These are phyloP conservation scores for Caenorhabditis sp. DNA, from an alignment of 2,888 invertebrate species.

Conservation along the genomic window DNA sequence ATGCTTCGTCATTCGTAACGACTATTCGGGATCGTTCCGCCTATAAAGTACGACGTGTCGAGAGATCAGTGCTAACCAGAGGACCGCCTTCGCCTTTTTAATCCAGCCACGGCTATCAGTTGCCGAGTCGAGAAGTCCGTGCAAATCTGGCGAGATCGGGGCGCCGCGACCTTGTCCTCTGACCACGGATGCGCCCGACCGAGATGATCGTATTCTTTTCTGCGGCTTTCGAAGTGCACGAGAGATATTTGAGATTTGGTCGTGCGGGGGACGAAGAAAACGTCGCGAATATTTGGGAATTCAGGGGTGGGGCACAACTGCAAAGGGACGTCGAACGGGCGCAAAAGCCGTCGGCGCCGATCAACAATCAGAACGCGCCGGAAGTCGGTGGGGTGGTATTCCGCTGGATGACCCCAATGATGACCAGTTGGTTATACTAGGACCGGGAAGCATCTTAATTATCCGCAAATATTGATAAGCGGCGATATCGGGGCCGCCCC, in stretches of 20 bases:
- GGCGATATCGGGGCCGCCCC: background rate
- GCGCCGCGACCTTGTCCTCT: slow-evolving; percentile 51
- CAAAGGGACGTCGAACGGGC: slow-evolving; percentile 1
- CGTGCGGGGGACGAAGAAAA: slow-evolving; percentile 1
- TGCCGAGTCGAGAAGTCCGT: too few species aligned
- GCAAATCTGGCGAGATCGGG: slow-evolving; percentile 31
- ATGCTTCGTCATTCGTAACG: slow-evolving; percentile 47
- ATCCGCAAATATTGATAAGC: slow-evolving; percentile 14
- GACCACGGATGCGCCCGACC: slow-evolving; percentile 46
- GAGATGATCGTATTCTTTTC: slow-evolving; percentile 41
- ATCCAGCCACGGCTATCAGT: too few species aligned
- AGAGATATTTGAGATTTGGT: slow-evolving; percentile 45
- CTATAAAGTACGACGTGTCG: too few species aligned
- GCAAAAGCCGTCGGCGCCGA: slow-evolving; percentile 5
- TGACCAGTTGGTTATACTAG: slow-evolving; percentile 7
- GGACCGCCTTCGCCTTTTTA: too few species aligned
- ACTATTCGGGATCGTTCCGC: slow-evolving; percentile 31
- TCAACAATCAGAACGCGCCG: slow-evolving; percentile 44
- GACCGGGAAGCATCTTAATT: slow-evolving; percentile 14
- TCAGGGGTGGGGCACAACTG: slow-evolving; percentile 19
- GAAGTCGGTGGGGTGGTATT: slow-evolving; percentile 8
- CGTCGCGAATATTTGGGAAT: slow-evolving; percentile 40
- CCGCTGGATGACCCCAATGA: slow-evolving; percentile 17
- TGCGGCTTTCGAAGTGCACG: slow-evolving; percentile 43
- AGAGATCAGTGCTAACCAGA: too few species aligned